Evolutionary conservation across 2,113 vertebrate species (phyloP).

Genomic region (Machaerirhynchus nigripectus): DNA sequence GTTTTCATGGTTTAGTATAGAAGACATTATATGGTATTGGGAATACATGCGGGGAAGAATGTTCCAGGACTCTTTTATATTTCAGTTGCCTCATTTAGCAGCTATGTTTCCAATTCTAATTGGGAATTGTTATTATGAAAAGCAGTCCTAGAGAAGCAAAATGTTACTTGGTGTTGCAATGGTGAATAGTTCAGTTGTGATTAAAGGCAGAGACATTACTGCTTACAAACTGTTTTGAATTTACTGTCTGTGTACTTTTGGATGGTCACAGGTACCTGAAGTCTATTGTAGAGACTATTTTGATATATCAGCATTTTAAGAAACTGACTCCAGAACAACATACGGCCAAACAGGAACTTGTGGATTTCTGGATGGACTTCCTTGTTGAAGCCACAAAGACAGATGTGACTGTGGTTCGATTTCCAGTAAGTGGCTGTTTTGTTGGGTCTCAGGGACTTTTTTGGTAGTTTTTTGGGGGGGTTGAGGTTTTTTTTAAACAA

Average conservation of each 20-base stretch:
- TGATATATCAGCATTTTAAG: conserved; percentile 95
- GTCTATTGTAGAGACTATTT: conserved; percentile 92
- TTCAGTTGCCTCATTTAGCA: neutral
- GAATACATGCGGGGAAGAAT: neutral
- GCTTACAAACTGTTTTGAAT: neutral
- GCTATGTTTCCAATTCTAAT: neutral
- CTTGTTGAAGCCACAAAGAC: conserved; percentile 94
- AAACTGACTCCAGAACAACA: conserved; percentile 85
- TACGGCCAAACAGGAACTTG: conserved; percentile 84
- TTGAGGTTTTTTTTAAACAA: neutral
- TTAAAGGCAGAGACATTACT: neutral
- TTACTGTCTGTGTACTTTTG: neutral
- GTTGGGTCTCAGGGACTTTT: neutral
- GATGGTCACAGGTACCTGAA: conserved; percentile 85
- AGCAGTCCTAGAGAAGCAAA: neutral
- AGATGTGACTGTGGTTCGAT: conserved; percentile 91
- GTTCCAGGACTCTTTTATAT: neutral
- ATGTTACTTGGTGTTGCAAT: neutral
- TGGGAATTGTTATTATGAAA: neutral
- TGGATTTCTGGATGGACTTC: conserved; percentile 99
- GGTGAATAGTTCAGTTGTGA: neutral
- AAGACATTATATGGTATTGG: neutral
- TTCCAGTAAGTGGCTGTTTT: conserved; percentile 84
- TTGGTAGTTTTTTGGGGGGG: neutral
- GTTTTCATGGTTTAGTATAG: neutral